A percentile compares a stretch with the other conserved stretches of the same genome.
Evolutionary conservation across 2,113 vertebrate species (phyloP).

Genomic region (Sander lucioperca): DNA sequence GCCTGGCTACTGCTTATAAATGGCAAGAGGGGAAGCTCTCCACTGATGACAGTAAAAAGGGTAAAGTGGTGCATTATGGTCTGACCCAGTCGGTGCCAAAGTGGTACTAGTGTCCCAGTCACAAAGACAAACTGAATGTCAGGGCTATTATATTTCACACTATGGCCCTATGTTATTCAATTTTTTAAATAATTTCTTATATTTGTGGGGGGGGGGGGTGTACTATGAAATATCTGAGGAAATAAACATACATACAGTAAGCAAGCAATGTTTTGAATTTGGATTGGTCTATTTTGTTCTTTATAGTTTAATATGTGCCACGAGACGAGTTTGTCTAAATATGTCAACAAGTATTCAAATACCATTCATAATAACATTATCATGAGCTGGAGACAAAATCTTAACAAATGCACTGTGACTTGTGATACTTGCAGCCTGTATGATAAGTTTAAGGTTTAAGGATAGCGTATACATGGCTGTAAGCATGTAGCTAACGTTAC

Average conservation of each 20-base stretch:
- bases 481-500: too few relatives aligned
- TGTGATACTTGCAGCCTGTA: background rate
- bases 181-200: background rate
- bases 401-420: constrained; percentile 3
- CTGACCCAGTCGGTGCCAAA: background rate
- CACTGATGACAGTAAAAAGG: constrained; percentile 39
- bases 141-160: background rate
- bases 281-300: background rate
- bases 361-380: background rate
- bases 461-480: too few relatives aligned
- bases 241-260: background rate
- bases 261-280: background rate
- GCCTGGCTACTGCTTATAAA: constrained; percentile 67
- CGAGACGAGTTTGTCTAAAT: background rate
- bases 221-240: background rate
- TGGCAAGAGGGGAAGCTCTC: constrained; percentile 60
- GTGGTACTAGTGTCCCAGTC: background rate
- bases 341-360: background rate
- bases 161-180: background rate
- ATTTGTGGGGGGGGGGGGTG: background rate
- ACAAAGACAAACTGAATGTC: background rate
- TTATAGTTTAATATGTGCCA: background rate
- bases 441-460: background rate
- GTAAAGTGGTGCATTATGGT: constrained; percentile 33
- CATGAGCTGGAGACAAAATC: background rate